Percentiles rank a stretch among this genome's conserved stretches.
These are phyloP conservation scores for Sarcophaga bullata DNA, from an alignment of 1,140 invertebrate species.

Conservation along the genomic window DNA sequence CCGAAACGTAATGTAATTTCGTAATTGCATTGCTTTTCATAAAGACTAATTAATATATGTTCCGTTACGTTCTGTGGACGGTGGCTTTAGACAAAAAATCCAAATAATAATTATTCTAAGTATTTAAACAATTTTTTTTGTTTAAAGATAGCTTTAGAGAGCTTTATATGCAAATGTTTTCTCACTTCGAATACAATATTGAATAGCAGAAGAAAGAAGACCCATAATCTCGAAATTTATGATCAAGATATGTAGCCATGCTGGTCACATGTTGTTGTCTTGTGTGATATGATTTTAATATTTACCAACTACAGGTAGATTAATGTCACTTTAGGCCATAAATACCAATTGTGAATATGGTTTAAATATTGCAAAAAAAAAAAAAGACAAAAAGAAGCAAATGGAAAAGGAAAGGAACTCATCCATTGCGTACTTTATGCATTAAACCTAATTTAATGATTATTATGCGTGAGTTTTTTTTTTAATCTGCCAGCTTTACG, in stretches of 20 bases:
- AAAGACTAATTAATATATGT: too few relatives aligned
- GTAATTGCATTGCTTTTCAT: too few relatives aligned
- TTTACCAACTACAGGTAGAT: constrained; percentile 35
- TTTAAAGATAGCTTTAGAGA: too few relatives aligned
- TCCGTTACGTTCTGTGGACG: too few relatives aligned
- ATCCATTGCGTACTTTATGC: not conserved
- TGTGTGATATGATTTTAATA: constrained; percentile 33
- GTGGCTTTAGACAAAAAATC: too few relatives aligned
- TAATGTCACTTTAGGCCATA: constrained; percentile 36
- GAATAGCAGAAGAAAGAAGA: too few relatives aligned
- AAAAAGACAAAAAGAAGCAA: not conserved
- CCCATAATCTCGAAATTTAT: too few relatives aligned
- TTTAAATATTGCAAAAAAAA: too few relatives aligned
- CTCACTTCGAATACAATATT: not conserved
- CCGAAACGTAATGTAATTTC: too few relatives aligned
- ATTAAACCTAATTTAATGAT: constrained; percentile 19
- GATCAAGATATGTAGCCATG: not conserved
- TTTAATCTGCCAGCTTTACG: not conserved
- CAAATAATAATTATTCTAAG: too few relatives aligned
- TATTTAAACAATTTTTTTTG: too few relatives aligned
- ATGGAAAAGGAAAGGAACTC: not conserved
- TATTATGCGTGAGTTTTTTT: not conserved
- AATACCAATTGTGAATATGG: constrained; percentile 22
- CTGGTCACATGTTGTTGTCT: not conserved
- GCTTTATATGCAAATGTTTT: not conserved